Evolutionary conservation across 2,113 vertebrate species (phyloP).

Genomic region (Macquaria australasica): DNA sequence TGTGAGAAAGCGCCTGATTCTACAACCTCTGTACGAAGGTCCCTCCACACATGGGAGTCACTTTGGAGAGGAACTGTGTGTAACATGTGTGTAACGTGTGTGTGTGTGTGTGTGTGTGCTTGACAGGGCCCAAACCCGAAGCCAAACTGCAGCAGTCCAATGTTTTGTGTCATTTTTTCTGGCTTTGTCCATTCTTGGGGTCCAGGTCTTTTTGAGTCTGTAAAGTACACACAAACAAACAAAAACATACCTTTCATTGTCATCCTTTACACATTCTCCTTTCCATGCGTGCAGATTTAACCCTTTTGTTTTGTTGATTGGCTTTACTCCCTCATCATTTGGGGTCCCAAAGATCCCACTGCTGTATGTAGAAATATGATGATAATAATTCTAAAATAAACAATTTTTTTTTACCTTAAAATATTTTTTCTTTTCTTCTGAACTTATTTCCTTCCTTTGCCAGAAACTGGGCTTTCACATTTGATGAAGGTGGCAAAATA

Average conservation of each 20-base stretch:
- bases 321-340: neutral
- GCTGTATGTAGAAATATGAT: neutral
- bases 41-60: constrained; percentile 27
- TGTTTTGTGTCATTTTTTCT: neutral
- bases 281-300: neutral
- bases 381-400: neutral
- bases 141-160: neutral
- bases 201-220: constrained; percentile 5
- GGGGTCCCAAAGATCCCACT: neutral
- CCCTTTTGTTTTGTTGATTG: neutral
- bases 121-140: constrained; percentile 39
- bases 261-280: neutral
- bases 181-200: constrained; percentile 20
- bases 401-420: neutral
- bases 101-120: constrained; percentile 22
- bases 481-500: neutral
- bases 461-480: neutral
- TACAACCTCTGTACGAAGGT: constrained; percentile 58
- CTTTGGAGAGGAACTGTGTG: constrained; percentile 29
- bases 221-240: constrained; percentile 12
- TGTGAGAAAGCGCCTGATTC: constrained; percentile 50
- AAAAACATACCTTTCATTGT: neutral
- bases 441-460: neutral
- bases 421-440: neutral
- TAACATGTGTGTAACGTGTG: constrained; percentile 23